Evolutionary conservation across 2,888 invertebrate genomes (phyloP), one percentile per base, ranked within the genome.

Genomic region (Eumacrocentrus americanus): DNA sequence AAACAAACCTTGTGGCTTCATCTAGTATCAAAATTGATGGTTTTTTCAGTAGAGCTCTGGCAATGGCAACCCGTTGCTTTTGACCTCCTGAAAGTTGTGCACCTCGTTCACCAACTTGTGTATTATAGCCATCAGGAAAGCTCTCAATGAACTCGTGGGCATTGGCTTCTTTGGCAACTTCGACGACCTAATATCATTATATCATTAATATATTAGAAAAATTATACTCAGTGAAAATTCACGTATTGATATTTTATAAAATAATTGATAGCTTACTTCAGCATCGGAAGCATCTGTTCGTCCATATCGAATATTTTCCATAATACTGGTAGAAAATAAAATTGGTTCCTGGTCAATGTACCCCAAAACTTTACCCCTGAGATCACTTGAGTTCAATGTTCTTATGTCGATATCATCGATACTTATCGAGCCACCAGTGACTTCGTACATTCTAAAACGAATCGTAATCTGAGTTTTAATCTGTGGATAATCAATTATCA

Each of bases 221-320:
- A 12, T 42, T 0, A 44, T 29, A 29, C 9, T 29, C 9, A 29
- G n/a, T n/a, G n/a, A n/a, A n/a, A n/a, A n/a, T n/a, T n/a, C n/a
- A n/a, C n/a, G n/a, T n/a, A n/a, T n/a, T n/a, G n/a, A n/a, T n/a
- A n/a, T n/a, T n/a, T n/a, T n/a, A n/a, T n/a, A n/a, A n/a, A 60
- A 34, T 46, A n/a, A n/a, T 18, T n/a, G 22, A 53, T 52, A 25
- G 34, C 29, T 61, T 66, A 91, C 91, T 81, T 92, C 90, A 9
- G 84, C 84, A 69, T 90, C 87, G 0, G 83, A 84, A 0, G 92
- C 91, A 18, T 84, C 85, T 0, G 89, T 88, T 61, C 85, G 84
- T 0, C 96, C 96, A 76, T 96, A 98, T 54, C 95, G 86, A 58
- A 98, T 98, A 81, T 98, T 98, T 82, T 98, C 98, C 79, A 88